Conservation (phyloP, 2,888 invertebrate species). For the Steinernema carpocapsae region DNA sequence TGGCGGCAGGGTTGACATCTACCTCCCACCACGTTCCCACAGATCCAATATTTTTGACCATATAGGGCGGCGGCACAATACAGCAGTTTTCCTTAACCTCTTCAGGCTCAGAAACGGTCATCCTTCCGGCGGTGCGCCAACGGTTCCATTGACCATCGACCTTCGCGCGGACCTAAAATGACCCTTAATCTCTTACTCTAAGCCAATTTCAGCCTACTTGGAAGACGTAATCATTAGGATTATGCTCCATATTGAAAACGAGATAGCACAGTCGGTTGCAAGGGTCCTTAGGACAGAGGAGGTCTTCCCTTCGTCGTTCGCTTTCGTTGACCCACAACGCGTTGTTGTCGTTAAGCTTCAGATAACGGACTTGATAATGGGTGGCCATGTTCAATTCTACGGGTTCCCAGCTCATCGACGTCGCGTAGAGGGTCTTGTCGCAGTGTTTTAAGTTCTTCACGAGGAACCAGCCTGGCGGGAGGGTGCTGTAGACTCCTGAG, state of each 20-base stretch:
- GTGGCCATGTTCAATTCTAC: constrained; percentile 62
- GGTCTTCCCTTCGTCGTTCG: constrained; percentile 48
- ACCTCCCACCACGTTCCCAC: constrained; percentile 65
- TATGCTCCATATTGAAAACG: constrained; percentile 66
- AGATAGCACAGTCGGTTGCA: constrained; percentile 68
- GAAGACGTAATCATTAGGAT: constrained; percentile 64
- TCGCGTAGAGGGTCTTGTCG: constrained; percentile 66
- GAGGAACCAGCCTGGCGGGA: constrained; percentile 68
- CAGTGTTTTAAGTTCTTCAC: constrained; percentile 67
- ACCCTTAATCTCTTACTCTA: not conserved
- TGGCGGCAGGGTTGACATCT: constrained; percentile 64
- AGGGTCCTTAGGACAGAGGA: constrained; percentile 64
- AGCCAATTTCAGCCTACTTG: constrained; percentile 50
- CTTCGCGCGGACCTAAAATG: constrained; percentile 61
- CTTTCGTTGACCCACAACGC: constrained; percentile 63
- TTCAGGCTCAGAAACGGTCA: constrained; percentile 57
- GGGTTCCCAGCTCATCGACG: constrained; percentile 68
- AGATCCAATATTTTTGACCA: constrained; percentile 64
- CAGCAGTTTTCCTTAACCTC: constrained; percentile 64
- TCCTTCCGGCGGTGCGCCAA: constrained; percentile 67
- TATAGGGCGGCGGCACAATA: constrained; percentile 69
- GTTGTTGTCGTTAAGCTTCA: constrained; percentile 57
- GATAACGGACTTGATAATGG: constrained; percentile 67
- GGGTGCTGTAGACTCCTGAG: constrained; percentile 68
- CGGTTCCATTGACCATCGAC: constrained; percentile 66